Percentiles rank a stretch among this genome's conserved stretches.
phyloP scores from a whole-genome alignment of 2,888 invertebrate species.

The Calameuta idolon region DNA sequence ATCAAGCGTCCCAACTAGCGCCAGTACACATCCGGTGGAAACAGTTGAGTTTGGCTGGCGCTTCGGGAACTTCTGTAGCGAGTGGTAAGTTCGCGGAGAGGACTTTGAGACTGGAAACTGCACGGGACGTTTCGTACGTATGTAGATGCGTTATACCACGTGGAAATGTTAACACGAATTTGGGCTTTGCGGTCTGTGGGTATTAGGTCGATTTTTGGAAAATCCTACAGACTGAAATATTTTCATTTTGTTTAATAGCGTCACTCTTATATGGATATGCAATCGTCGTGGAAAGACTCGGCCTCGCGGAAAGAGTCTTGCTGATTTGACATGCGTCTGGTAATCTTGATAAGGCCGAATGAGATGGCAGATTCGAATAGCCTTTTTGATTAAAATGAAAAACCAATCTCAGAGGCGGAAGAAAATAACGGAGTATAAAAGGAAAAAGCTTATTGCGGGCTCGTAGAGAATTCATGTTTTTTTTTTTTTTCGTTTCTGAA shows the following conservation, averaged over 20 bases:
- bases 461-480: neutral
- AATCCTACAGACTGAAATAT: neutral
- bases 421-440: no score
- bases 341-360: neutral
- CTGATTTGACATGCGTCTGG: neutral
- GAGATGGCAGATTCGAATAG: no score
- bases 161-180: neutral
- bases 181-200: neutral
- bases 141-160: neutral
- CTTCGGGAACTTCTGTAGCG: neutral
- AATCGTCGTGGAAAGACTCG: no score
- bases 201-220: no score
- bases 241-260: neutral
- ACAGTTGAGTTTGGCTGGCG: neutral
- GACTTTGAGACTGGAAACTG: neutral
- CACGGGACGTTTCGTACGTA: neutral
- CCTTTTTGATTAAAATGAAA: neutral
- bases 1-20: neutral
- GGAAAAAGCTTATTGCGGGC: neutral
- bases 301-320: no score
- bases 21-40: neutral
- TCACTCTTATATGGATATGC: neutral
- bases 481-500: no score
- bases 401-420: neutral
- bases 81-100: neutral